phyloP scores from a whole-genome alignment of 2,113 vertebrate species.

The Equus quagga region DNA sequence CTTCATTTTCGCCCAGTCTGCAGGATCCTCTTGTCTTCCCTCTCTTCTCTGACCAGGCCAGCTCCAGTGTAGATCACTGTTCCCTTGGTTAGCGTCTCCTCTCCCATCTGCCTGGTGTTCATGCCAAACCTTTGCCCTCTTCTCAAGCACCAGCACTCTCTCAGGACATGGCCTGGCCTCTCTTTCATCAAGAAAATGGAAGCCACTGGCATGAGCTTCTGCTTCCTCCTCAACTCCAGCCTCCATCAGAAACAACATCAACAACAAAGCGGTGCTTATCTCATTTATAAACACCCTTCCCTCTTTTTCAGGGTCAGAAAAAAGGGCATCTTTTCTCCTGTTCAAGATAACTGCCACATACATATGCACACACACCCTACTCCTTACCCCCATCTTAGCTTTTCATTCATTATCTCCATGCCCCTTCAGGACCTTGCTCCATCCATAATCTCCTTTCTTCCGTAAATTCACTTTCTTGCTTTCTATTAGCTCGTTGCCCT shows the following conservation, averaged over 20 bases:
- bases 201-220: not conserved
- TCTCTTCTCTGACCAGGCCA: not conserved
- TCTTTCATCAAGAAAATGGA: not conserved
- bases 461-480: not conserved
- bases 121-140: not conserved
- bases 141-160: not conserved
- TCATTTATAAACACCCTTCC: not conserved
- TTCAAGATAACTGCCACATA: not conserved
- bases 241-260: not conserved
- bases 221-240: not conserved
- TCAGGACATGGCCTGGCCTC: not conserved
- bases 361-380: not conserved
- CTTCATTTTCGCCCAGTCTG: not conserved
- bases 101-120: not conserved
- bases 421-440: not conserved
- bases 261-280: not conserved
- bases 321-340: not conserved
- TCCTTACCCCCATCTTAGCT: not conserved
- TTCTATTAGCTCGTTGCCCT: not conserved
- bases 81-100: not conserved
- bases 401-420: not conserved
- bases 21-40: not conserved
- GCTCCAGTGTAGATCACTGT: accelerated
- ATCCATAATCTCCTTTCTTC: not conserved
- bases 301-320: not conserved